Percentiles rank a stretch among this genome's conserved stretches.
Evolutionary conservation across 2,113 vertebrate genomes (phyloP).

Genomic region (Chaetorhynchus papuensis): DNA sequence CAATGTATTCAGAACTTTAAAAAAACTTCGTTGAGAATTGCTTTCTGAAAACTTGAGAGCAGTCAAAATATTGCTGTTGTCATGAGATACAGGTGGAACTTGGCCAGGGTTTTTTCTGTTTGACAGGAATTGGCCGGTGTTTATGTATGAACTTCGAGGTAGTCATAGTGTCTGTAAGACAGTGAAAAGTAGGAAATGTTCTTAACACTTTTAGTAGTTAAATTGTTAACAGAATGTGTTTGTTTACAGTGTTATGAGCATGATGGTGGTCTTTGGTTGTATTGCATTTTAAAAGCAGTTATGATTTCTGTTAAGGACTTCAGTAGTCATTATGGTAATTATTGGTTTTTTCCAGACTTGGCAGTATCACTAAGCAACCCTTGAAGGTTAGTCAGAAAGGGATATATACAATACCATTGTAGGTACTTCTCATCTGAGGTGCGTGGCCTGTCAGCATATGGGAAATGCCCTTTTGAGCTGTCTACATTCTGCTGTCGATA

Average conservation of each 20-base stretch:
- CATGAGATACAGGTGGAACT: neutral
- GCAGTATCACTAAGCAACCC: neutral
- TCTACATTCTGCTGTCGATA: neutral
- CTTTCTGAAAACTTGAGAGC: neutral
- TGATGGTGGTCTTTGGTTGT: neutral
- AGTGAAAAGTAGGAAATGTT: neutral
- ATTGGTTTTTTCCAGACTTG: neutral
- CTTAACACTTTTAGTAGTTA: neutral
- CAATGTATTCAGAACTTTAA: neutral
- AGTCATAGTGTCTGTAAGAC: neutral
- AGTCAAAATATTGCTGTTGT: neutral
- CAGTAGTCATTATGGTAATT: neutral
- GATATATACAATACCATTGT: neutral
- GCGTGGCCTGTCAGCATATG: neutral
- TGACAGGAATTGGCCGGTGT: neutral
- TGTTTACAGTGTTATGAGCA: neutral
- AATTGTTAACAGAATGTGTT: neutral
- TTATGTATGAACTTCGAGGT: neutral
- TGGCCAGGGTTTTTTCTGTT: neutral
- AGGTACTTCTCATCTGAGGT: neutral
- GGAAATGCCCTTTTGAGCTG: neutral
- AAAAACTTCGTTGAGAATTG: neutral
- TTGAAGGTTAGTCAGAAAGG: neutral
- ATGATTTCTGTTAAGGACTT: neutral
- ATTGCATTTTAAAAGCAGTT: neutral